Conservation (phyloP, 35 echinoderm and acorn worm genomes). For the Amphiura filiformis region DNA sequence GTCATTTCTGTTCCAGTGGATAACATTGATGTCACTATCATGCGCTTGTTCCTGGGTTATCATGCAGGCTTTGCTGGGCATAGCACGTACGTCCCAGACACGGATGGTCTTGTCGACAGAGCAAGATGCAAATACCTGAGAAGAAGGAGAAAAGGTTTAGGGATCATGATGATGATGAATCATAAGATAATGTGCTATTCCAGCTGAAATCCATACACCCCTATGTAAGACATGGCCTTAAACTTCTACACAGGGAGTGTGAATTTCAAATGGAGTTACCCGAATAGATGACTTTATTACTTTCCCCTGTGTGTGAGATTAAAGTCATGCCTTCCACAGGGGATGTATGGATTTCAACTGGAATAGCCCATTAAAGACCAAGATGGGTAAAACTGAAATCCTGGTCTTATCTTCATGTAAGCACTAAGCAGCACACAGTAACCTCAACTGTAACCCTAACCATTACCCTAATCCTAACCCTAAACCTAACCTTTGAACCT, state of each 20-base stretch:
- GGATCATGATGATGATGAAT: neutral
- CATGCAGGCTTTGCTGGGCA: conserved; percentile 92
- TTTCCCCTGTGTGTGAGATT: no score
- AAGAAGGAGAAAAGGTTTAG: neutral
- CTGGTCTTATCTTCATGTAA: neutral
- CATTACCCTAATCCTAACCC: no score
- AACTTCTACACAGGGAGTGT: no score
- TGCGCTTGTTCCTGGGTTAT: conserved; percentile 74
- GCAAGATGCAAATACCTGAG: conserved; percentile 95
- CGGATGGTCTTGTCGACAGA: conserved; percentile 90
- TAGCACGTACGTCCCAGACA: conserved; percentile 85
- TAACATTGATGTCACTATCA: conserved; percentile 92
- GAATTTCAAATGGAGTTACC: no score
- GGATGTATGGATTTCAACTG: no score
- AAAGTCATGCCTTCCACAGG: no score
- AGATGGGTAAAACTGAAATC: neutral
- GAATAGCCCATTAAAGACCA: no score
- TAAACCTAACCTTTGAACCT: no score
- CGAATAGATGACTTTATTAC: no score
- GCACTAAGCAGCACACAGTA: neutral
- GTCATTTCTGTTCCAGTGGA: conserved; percentile 95
- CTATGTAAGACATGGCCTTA: no score
- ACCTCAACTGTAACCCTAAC: no score
- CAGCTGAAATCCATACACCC: no score
- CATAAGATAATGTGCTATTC: neutral